A percentile compares a stretch with the other conserved stretches of the same genome.
These are phyloP conservation scores for Meiosimyza decipiens DNA, from an alignment of 2,888 invertebrate genomes.

Conservation along the genomic window DNA sequence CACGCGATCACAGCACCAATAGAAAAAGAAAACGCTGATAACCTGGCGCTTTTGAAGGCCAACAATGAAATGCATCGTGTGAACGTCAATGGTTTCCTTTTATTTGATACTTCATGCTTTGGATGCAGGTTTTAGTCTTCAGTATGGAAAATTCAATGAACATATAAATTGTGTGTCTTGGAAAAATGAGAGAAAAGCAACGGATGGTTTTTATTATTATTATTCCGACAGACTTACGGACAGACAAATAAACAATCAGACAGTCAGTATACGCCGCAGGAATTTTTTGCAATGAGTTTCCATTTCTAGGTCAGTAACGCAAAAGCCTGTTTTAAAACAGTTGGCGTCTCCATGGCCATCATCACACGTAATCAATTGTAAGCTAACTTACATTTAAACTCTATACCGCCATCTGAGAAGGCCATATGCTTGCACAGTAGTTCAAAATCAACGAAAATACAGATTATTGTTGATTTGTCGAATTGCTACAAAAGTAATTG, in stretches of 20 bases:
- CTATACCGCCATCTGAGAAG: neutral
- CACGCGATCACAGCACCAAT: neutral
- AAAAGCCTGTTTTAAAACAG: conserved; percentile 23
- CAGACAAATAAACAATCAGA: neutral
- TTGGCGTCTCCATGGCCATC: neutral
- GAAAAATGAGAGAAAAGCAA: no score
- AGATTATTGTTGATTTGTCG: no score
- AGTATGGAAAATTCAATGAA: neutral
- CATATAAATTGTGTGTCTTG: no score
- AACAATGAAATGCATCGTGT: conserved; percentile 2
- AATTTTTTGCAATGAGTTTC: neutral
- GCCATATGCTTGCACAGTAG: no score
- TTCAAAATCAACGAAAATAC: no score
- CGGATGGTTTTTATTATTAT: no score
- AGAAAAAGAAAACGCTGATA: neutral
- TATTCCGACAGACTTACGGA: neutral
- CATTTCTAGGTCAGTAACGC: conserved; percentile 37
- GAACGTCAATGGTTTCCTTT: conserved; percentile 14
- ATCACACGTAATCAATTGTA: conserved; percentile 1
- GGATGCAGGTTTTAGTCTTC: neutral
- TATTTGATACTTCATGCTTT: neutral
- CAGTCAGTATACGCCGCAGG: neutral
- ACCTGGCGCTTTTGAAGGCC: conserved; percentile 5
- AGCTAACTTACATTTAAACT: neutral
- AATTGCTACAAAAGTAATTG: no score